Percentiles rank a stretch among this genome's conserved stretches.
phyloP scores from a whole-genome alignment of 2,888 invertebrate species.

The Cartodere bifasciata region DNA sequence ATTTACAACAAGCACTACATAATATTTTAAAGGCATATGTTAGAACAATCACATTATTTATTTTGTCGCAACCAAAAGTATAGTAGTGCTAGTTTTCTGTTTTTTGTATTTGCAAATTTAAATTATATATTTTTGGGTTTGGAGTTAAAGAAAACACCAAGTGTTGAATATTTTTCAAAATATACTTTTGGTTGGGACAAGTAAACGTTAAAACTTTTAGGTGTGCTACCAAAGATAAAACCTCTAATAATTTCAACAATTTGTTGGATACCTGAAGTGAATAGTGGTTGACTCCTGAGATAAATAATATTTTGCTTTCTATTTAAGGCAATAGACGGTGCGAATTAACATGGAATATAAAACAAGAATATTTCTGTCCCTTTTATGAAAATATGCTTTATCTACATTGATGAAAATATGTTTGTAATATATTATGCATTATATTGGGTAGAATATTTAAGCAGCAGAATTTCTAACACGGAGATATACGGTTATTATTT shows the following conservation, averaged over 20 bases:
- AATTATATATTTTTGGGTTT: no score
- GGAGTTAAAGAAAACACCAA: no score
- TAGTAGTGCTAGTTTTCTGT: no score
- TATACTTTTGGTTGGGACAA: no score
- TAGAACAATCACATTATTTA: no score
- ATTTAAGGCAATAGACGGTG: constrained; percentile 31
- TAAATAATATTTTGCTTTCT: constrained; percentile 28
- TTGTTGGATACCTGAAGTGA: constrained; percentile 19
- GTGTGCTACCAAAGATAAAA: background rate
- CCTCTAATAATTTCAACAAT: background rate
- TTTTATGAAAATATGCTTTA: constrained; percentile 33
- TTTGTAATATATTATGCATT: constrained; percentile 14
- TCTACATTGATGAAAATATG: constrained; percentile 34
- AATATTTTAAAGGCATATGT: no score
- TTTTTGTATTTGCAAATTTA: no score
- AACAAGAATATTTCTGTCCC: constrained; percentile 35
- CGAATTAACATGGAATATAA: constrained; percentile 20
- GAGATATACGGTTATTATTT: no score
- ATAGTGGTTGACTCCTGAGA: constrained; percentile 28
- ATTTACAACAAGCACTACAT: no score
- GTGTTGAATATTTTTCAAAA: no score
- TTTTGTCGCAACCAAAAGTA: no score
- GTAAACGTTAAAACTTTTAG: no score
- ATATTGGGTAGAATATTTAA: background rate
- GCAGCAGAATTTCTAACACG: background rate